A percentile compares a stretch with the other conserved stretches of the same genome.
phyloP scores from a whole-genome alignment of 2,888 invertebrate genomes.

The Cheilosia grossa region DNA sequence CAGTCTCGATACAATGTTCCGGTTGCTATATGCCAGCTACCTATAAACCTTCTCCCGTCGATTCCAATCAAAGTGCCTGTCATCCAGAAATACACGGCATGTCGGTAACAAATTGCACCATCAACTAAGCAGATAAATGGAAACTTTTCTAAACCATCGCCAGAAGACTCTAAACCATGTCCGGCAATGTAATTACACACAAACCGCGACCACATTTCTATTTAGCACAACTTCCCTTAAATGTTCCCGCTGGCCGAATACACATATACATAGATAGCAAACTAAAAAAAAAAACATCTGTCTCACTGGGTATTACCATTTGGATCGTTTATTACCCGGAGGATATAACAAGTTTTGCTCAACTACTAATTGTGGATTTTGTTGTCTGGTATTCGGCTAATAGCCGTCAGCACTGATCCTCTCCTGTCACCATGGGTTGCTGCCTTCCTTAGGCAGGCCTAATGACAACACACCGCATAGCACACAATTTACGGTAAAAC shows the following conservation, averaged over 20 bases:
- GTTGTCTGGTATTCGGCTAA: conserved; percentile 17
- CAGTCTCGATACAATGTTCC: no score
- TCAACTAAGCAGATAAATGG: no score
- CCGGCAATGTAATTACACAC: no score
- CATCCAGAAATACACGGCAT: no score
- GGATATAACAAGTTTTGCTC: conserved; percentile 22
- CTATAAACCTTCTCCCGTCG: no score
- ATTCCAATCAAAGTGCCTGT: no score
- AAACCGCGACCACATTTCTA: no score
- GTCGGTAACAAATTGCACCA: no score
- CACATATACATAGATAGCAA: not conserved
- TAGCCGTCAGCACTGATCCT: not conserved
- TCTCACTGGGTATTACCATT: not conserved
- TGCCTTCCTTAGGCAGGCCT: not conserved
- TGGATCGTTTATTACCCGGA: conserved; percentile 20
- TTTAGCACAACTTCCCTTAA: no score
- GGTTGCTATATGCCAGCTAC: no score
- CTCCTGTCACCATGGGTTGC: not conserved
- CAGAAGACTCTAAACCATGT: not conserved
- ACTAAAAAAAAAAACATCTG: not conserved
- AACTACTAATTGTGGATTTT: conserved; percentile 13
- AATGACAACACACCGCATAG: conserved; percentile 17
- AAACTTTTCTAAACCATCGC: no score
- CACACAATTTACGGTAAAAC: conserved; percentile 20
- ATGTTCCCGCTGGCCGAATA: no score